phyloP scores from a whole-genome alignment of 64 coral and sea anemone genomes.

The Montipora efflorescens region DNA sequence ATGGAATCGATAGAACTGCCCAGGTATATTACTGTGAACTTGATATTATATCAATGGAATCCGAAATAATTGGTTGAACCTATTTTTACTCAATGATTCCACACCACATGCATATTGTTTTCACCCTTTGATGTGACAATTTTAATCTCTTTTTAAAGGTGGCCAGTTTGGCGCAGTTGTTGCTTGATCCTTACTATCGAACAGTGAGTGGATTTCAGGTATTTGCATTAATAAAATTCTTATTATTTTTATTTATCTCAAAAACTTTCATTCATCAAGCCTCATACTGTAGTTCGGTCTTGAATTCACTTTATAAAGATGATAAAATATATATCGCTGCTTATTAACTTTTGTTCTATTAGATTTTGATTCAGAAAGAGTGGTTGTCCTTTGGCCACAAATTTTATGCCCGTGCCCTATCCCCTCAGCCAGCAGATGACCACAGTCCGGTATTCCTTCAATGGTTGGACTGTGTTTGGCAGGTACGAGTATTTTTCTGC shows the following conservation, averaged over 20 bases:
- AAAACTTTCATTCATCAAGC: not conserved
- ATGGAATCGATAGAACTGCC: slow-evolving; percentile 90
- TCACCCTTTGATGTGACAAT: too few relatives aligned
- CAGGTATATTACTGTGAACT: slow-evolving; percentile 58
- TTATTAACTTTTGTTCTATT: not conserved
- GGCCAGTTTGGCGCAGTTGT: slow-evolving; percentile 83
- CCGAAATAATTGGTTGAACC: too few relatives aligned
- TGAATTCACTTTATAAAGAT: not conserved
- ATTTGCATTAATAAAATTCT: not conserved
- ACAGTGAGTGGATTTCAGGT: slow-evolving; percentile 98
- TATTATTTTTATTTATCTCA: not conserved
- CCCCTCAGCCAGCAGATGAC: slow-evolving; percentile 47
- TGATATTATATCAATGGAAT: not conserved
- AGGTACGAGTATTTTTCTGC: slow-evolving; percentile 54
- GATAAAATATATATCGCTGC: not conserved
- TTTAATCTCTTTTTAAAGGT: slow-evolving; percentile 33
- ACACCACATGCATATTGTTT: too few relatives aligned
- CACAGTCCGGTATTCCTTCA: slow-evolving; percentile 93
- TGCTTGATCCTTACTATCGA: slow-evolving; percentile 93
- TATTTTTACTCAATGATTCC: too few relatives aligned
- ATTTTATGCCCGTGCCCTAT: slow-evolving; percentile 73
- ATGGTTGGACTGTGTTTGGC: slow-evolving; percentile 99
- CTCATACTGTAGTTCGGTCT: not conserved
- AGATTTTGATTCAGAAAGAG: slow-evolving; percentile 97
- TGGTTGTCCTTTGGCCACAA: slow-evolving; percentile 94